Base-by-base conservation (phyloP, 1,140 invertebrate species). In the Portunus trituberculatus region DNA sequence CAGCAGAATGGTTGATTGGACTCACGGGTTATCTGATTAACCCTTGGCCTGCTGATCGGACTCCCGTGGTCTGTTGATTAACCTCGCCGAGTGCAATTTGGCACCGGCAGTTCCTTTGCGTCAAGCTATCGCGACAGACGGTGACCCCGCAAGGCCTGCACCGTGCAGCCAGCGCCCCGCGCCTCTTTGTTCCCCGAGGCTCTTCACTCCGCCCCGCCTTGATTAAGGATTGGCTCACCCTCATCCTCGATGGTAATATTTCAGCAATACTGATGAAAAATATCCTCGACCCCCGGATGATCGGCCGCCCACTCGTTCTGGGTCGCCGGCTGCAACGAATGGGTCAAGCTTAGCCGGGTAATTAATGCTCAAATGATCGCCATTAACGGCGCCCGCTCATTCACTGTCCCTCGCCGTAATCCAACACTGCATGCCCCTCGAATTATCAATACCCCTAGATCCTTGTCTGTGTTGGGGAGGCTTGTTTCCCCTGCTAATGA, bases 281-380 rank as follows among this genome's bases (percentile, higher is more conserved):
- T 46, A 52, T 16, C 28, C 91, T 20, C 28, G 76, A 84, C 76
- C 91, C 20, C 20, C 32, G 10, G 91, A 93, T 93, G 76, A 84
- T 45, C 82, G 76, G 76, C 45, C 52, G 32, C 32, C 76, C 39
- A 28, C 28, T 32, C 91, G 59, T 83, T 84, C 32, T 45, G 91
- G 91, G 91, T 93, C 91, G 67, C 32, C 82, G 82, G 91, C 20
- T 39, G 39, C 31, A 28, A 46, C 31, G 76, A 93, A 93, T 93
- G 82, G 91, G 91, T 93, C 91, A 93, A 39, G 52, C 32, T 7
- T 20, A 48, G 25, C 31, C 29, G 91, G 91, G 31, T 84, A 93
- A 93, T 93, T 93, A 93, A 46, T 32, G n/a, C 91, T n/a, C 82
- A 93, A 93, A 93, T 93, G 91, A 93, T 93, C 6, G 31, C 91